Conservation (phyloP, 2,888 invertebrate species). For the Athetis lepigone region DNA sequence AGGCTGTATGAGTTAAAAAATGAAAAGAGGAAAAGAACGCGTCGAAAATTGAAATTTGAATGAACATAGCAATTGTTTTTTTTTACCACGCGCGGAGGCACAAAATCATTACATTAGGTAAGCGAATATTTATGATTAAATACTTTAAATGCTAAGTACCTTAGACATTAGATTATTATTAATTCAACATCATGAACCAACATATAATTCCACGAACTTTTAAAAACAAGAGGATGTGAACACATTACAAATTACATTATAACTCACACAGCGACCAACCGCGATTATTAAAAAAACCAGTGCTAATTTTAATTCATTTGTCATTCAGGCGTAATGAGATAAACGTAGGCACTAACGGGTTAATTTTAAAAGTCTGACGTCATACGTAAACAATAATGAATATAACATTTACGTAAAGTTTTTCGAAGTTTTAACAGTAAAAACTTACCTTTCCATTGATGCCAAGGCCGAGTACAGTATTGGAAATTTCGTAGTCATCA, state of each 20-base stretch:
- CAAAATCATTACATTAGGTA: too few species aligned
- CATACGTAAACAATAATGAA: conserved; percentile 75
- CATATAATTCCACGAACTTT: conserved; percentile 33
- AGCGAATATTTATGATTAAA: too few species aligned
- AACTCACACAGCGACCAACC: conserved; percentile 12
- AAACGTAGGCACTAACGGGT: conserved; percentile 33
- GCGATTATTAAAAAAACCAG: conserved; percentile 14
- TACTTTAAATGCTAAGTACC: background rate
- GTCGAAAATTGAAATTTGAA: too few species aligned
- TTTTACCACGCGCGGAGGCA: conserved; percentile 14
- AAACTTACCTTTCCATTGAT: conserved; percentile 97
- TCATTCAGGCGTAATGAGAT: conserved; percentile 40
- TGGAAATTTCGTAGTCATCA: conserved; percentile 97
- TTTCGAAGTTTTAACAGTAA: conserved; percentile 37
- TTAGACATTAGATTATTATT: conserved; percentile 3
- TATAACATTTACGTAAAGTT: conserved; percentile 41
- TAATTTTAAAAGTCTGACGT: conserved; percentile 74
- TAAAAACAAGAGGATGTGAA: conserved; percentile 20
- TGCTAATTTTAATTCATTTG: conserved; percentile 56
- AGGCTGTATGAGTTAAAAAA: background rate
- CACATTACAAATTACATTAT: conserved; percentile 9
- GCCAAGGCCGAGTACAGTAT: conserved; percentile 98
- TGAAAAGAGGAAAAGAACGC: background rate
- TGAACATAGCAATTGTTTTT: too few species aligned
- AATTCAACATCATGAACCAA: background rate